phyloP scores from a whole-genome alignment of 2,888 invertebrate species.

The Standfussiana lucernea region DNA sequence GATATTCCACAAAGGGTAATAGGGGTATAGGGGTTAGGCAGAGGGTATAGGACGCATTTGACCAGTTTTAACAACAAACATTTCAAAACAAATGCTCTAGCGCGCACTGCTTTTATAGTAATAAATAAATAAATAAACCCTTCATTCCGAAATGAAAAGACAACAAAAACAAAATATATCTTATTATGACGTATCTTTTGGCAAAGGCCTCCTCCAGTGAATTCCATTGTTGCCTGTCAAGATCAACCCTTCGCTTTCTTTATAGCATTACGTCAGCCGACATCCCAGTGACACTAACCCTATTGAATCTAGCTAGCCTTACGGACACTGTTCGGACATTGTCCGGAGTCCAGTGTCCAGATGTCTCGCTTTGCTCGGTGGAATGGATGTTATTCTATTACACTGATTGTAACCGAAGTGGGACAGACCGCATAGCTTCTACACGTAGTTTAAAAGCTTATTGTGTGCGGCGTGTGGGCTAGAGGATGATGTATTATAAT shows the following conservation, averaged over 20 bases:
- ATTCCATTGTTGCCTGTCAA: neutral
- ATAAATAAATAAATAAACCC: neutral
- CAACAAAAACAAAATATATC: neutral
- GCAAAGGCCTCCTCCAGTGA: neutral
- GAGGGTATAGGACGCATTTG: neutral
- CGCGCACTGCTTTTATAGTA: neutral
- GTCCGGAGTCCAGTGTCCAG: constrained; percentile 3
- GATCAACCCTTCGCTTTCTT: neutral
- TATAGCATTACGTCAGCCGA: neutral
- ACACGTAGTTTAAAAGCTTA: neutral
- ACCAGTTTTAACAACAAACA: neutral
- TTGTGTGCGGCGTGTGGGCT: neutral
- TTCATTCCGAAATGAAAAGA: neutral
- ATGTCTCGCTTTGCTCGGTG: constrained; percentile 15
- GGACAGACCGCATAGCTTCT: neutral
- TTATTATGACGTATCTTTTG: neutral
- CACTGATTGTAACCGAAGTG: neutral
- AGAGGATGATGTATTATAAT: neutral
- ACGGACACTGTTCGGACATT: neutral
- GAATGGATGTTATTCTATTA: constrained; percentile 33
- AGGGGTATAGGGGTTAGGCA: too few species aligned
- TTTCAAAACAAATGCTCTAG: neutral
- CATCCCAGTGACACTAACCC: neutral
- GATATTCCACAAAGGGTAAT: neutral
- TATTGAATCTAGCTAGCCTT: constrained; percentile 13